Percentiles rank a stretch among this genome's conserved stretches.
Evolutionary conservation across 2,113 vertebrate species (phyloP).

Genomic region (Nicator chloris): DNA sequence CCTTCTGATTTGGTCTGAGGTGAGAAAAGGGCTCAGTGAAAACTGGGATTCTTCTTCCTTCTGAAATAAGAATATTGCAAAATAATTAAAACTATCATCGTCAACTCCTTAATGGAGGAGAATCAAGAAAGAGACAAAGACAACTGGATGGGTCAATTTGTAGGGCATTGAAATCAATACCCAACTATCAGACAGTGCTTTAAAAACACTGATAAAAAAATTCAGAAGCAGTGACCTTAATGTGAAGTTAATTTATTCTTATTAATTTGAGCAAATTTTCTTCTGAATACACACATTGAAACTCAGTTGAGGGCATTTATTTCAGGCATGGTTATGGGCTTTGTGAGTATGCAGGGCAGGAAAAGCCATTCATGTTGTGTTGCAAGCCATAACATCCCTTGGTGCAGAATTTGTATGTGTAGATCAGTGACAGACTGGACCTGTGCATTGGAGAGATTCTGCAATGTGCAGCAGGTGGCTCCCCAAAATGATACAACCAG

Average conservation of each 20-base stretch:
- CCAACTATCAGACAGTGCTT: constrained; percentile 7
- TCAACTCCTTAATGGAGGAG: neutral
- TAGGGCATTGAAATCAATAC: constrained; percentile 19
- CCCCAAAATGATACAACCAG: neutral
- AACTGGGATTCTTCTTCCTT: neutral
- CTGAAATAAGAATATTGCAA: neutral
- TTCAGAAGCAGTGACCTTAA: neutral
- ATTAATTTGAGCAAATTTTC: neutral
- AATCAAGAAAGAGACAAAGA: neutral
- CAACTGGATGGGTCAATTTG: neutral
- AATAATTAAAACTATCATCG: neutral
- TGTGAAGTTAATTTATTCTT: constrained; percentile 1
- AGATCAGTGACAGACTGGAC: neutral
- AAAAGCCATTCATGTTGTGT: neutral
- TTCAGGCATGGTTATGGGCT: neutral
- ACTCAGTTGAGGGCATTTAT: neutral
- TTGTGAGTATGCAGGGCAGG: neutral
- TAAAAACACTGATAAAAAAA: neutral
- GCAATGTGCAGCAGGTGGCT: neutral
- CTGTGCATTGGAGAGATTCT: neutral
- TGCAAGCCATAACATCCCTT: neutral
- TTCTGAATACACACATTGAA: neutral
- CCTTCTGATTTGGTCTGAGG: neutral
- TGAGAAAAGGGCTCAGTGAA: neutral
- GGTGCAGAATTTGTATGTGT: neutral